Base-by-base conservation (phyloP, 2,888 invertebrate genomes). In the Amphipoea oculea region DNA sequence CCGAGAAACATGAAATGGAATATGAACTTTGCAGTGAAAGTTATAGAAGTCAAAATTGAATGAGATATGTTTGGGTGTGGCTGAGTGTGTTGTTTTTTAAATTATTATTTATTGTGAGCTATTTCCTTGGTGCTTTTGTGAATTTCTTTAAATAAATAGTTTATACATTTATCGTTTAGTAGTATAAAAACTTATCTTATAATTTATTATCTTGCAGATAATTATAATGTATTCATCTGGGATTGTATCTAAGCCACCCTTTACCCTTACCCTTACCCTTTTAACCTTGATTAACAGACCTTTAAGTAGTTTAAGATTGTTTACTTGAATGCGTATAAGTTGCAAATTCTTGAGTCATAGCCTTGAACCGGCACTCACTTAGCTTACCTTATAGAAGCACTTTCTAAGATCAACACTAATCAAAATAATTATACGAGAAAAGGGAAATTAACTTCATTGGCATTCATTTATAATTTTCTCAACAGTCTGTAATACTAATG, bases 91-190 rank as follows among this genome's bases (percentile, higher is more conserved):
- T 76, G 62, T 77, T 79, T 82, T 70, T 79, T 12, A 11, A 76
- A 60, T 29, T 85, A 76, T 81, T 78, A 78, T 87, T 87, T 80
- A 85, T 73, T 71, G 72, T 62, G 40, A 77, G 66, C 70, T 78
- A 76, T 76, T 88, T 76, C 42, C 77, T 65, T 72, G 57, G 17
- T 12, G 57, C 40, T 65, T 77, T 68, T 17, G 67, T 78, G 45
- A 67, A 67, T 83, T 73, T 71, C 5, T 57, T 29, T 67, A 36
- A 23, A 65, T 6, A 71, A 65, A 1, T 65, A 17, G 12, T 62
- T 48, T 54, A 14, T 60, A n/a, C 4, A 60, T 60, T 11, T 60
- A n/a, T n/a, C n/a, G n/a, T 60, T n/a, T 60, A 11, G 57, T 60
- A 60, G n/a, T 57, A 57, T 60, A 4, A 4, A 60, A 60, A n/a